A percentile compares a stretch with the other conserved stretches of the same genome.
Evolutionary conservation across 1,140 invertebrate species (phyloP).

Genomic region (Drosophila melanica): DNA sequence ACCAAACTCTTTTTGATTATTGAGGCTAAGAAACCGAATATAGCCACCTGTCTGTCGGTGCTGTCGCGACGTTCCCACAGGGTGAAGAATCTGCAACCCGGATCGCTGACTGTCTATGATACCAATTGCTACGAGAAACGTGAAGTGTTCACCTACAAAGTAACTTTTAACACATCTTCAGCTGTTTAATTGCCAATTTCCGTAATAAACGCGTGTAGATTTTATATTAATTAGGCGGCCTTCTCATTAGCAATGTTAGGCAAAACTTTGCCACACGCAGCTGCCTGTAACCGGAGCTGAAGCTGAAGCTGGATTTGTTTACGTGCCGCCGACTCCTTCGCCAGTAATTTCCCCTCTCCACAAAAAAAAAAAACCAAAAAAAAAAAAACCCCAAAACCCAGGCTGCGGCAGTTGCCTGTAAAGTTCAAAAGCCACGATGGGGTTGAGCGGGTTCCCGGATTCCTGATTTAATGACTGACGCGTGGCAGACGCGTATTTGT

Average conservation of each 20-base stretch:
- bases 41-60: not conserved
- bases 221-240: conserved; percentile 45
- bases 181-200: conserved; percentile 63
- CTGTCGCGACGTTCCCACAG: not conserved
- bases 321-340: conserved; percentile 1
- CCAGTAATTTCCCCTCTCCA: not conserved
- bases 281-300: not conserved
- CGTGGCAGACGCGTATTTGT: conserved; percentile 65
- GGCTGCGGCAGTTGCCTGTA: conserved; percentile 26
- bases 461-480: conserved; percentile 69
- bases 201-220: conserved; percentile 52
- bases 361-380: not conserved
- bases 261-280: conserved; percentile 27
- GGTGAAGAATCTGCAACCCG: conserved; percentile 13
- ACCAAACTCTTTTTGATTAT: conserved; percentile 18
- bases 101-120: conserved; percentile 14
- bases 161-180: not conserved
- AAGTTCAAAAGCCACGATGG: conserved; percentile 64
- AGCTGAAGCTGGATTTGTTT: not conserved
- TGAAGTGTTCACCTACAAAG: conserved; percentile 11
- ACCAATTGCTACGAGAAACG: conserved; percentile 10
- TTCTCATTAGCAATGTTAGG: conserved; percentile 55
- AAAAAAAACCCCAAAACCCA: not conserved
- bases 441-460: conserved; percentile 32
- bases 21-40: not conserved